phyloP scores from a whole-genome alignment of 2,113 vertebrate genomes.

The Phocoena sinus region DNA sequence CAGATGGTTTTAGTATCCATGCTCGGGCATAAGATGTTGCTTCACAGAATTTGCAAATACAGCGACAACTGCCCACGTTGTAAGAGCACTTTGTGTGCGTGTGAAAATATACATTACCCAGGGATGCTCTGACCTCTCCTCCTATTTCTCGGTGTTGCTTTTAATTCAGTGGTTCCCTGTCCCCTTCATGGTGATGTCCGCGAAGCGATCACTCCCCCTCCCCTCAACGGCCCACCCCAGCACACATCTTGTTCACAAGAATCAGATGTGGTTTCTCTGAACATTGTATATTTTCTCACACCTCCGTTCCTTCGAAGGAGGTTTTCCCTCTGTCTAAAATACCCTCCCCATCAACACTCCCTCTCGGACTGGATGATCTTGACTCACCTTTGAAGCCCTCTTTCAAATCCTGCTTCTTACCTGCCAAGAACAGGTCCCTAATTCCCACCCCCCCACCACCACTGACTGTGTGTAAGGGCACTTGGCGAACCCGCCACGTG shows the following conservation, averaged over 20 bases:
- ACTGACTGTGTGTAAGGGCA: rapidly evolving
- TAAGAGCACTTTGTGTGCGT: not conserved
- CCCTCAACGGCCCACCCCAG: not conserved
- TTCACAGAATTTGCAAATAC: not conserved
- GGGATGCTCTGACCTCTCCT: not conserved
- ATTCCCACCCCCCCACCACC: too few relatives aligned
- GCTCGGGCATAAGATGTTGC: rapidly evolving
- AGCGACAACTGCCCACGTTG: not conserved
- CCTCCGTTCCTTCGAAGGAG: rapidly evolving
- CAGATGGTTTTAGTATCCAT: rapidly evolving
- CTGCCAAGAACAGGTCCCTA: rapidly evolving
- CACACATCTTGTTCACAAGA: not conserved
- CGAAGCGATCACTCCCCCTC: not conserved
- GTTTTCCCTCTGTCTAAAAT: not conserved
- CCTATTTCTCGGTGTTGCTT: not conserved
- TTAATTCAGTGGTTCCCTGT: not conserved
- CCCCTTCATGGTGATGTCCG: not conserved
- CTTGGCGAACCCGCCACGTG: not conserved
- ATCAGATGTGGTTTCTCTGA: not conserved
- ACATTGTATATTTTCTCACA: not conserved
- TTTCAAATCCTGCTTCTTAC: not conserved
- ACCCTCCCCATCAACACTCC: too few relatives aligned
- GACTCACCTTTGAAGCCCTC: not conserved
- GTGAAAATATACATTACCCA: not conserved
- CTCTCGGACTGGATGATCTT: not conserved